Conservation (phyloP, 2,113 vertebrate genomes). For the Struthio camelus region DNA sequence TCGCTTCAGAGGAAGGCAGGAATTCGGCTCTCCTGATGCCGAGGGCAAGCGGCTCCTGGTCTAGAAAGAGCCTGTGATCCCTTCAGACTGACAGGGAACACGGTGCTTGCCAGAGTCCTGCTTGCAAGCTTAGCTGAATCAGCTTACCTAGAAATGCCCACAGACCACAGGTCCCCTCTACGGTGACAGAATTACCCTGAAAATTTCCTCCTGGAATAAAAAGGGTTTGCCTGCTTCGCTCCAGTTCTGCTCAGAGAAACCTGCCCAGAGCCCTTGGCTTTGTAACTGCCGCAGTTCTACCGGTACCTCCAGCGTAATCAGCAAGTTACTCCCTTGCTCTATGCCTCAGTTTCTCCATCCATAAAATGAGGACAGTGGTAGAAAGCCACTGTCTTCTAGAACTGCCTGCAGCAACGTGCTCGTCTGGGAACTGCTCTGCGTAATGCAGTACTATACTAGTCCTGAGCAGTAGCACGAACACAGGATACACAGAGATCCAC, state of each 20-base stretch:
- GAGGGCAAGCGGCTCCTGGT: too few species aligned
- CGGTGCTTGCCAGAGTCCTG: not conserved
- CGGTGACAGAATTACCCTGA: too few species aligned
- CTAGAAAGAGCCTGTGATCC: not conserved
- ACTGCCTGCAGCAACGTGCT: not conserved
- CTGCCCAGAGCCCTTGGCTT: not conserved
- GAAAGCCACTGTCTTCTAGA: too few species aligned
- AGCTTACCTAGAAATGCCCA: not conserved
- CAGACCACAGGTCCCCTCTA: not conserved
- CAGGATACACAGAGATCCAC: not conserved
- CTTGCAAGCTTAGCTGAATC: not conserved
- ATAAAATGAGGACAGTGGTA: not conserved
- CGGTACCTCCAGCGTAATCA: not conserved
- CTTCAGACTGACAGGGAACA: not conserved
- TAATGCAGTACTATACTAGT: not conserved
- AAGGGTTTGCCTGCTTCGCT: not conserved
- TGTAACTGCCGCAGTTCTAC: not conserved
- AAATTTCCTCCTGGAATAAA: not conserved
- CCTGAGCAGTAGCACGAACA: not conserved
- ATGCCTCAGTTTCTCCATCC: not conserved
- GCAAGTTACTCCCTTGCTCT: not conserved
- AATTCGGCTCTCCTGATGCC: too few species aligned
- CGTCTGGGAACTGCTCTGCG: not conserved
- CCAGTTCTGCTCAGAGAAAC: not conserved
- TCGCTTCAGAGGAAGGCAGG: too few species aligned